phyloP scores from a whole-genome alignment of 2,888 invertebrate genomes.

The Dugesia japonica region DNA sequence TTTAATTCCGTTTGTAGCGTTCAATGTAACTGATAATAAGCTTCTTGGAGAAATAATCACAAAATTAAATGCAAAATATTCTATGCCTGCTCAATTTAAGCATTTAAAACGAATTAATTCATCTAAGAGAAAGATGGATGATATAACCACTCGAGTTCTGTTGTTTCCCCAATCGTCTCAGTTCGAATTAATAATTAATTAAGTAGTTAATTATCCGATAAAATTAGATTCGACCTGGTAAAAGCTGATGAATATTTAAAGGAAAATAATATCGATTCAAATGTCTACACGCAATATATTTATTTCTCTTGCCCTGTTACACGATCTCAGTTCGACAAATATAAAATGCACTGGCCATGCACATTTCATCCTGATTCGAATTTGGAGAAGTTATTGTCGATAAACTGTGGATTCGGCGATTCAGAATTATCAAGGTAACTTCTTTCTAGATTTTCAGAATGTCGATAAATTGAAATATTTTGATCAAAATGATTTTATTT shows the following conservation, averaged over 20 bases:
- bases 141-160: no score
- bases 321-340: slow-evolving; percentile 40
- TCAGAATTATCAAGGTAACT: not conserved
- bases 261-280: not conserved
- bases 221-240: not conserved
- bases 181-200: no score
- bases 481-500: no score
- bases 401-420: not conserved
- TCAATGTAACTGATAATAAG: not conserved
- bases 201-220: no score
- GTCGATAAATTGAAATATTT: no score
- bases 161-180: no score
- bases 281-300: not conserved
- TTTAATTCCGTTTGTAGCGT: not conserved
- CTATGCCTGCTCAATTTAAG: not conserved
- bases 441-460: no score
- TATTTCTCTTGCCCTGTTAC: slow-evolving; percentile 38
- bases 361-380: slow-evolving; percentile 45
- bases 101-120: not conserved
- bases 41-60: not conserved
- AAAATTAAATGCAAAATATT: not conserved
- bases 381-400: slow-evolving; percentile 16
- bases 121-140: no score
- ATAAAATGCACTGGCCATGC: slow-evolving; percentile 42
- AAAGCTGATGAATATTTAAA: not conserved